Conservation (phyloP, 2,888 invertebrate species). For the Nymphalis polychloros region DNA sequence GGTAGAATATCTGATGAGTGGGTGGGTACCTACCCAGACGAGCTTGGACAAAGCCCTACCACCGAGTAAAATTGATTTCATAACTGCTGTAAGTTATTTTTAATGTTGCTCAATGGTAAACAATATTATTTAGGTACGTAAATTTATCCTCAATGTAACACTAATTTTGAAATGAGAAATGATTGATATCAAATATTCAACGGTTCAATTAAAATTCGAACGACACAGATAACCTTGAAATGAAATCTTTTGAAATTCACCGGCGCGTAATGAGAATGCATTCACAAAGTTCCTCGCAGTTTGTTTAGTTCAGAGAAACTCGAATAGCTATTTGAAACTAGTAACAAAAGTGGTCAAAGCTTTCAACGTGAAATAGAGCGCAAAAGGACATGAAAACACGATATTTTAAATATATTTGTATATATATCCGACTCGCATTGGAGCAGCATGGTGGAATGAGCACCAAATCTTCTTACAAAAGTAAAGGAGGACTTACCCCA, state of each 20-base stretch:
- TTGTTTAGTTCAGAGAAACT: constrained; percentile 21
- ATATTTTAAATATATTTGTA: neutral
- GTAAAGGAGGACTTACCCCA: no score
- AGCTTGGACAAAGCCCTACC: no score
- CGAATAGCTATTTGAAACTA: constrained; percentile 1
- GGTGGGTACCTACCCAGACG: no score
- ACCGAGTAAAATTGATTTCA: no score
- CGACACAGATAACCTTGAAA: neutral
- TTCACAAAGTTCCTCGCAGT: constrained; percentile 14
- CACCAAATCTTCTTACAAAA: no score
- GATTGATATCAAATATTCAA: neutral
- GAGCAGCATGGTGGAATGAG: no score
- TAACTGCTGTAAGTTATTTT: no score
- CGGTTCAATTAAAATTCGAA: neutral
- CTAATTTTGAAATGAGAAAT: neutral
- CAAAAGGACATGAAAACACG: constrained; percentile 9
- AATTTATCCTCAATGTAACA: neutral
- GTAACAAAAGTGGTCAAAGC: constrained; percentile 8
- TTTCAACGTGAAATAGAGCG: constrained; percentile 6
- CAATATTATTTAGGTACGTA: no score
- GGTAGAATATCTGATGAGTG: no score
- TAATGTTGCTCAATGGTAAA: no score
- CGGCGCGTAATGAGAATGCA: constrained; percentile 31
- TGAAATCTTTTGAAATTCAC: constrained; percentile 33
- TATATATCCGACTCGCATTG: neutral